A percentile compares a stretch with the other conserved stretches of the same genome.
Conservation (phyloP, 2,797 vertebrate genomes). For the Anguilla marmorata region DNA sequence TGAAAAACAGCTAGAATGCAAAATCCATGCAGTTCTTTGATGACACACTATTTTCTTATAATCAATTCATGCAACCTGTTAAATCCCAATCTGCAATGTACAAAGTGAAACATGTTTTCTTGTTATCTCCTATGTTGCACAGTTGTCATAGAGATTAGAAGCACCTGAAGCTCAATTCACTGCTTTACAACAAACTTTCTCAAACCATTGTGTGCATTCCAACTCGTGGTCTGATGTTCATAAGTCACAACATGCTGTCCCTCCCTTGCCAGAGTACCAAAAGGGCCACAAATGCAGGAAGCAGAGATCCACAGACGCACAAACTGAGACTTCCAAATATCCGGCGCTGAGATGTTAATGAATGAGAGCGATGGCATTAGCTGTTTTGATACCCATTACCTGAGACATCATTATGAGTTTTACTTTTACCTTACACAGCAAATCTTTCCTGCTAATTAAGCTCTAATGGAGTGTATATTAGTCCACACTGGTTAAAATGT, state of each 20-base stretch:
- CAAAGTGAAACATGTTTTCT: not conserved
- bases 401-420: not conserved
- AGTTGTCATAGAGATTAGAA: not conserved
- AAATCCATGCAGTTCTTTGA: not conserved
- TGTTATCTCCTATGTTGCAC: not conserved
- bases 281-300: not conserved
- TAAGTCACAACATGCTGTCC: not conserved
- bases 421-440: not conserved
- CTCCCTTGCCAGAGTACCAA: not conserved
- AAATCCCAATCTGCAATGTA: not conserved
- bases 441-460: not conserved
- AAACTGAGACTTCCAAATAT: not conserved
- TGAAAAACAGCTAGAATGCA: slow-evolving; percentile 1
- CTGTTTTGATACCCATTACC: not conserved
- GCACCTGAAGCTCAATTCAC: not conserved
- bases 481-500: not conserved
- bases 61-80: not conserved
- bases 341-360: not conserved
- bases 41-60: not conserved
- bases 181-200: not conserved
- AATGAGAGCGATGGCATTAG: not conserved
- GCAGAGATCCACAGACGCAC: not conserved
- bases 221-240: not conserved
- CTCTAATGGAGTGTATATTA: not conserved
- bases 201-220: not conserved